A percentile compares a stretch with the other conserved stretches of the same genome.
Conservation (phyloP, 2,113 vertebrate genomes). For the Myocastor coypus region DNA sequence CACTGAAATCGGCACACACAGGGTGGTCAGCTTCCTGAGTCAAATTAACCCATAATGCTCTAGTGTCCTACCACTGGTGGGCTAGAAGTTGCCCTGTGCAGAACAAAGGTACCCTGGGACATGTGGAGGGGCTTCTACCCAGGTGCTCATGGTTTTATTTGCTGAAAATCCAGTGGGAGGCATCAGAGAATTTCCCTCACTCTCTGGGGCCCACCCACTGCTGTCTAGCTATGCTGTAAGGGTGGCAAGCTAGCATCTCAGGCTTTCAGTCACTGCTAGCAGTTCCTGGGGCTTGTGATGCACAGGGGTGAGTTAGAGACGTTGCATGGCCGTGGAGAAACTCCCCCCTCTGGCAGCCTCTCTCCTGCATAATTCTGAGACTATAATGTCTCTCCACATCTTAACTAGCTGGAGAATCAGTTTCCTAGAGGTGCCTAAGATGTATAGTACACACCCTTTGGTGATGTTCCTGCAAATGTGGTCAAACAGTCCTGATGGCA, state of each 20-base stretch:
- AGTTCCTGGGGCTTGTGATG: neutral
- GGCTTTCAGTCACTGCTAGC: neutral
- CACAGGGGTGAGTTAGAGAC: neutral
- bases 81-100: neutral
- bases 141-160: neutral
- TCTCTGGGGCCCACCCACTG: neutral
- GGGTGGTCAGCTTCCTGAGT: neutral
- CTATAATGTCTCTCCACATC: neutral
- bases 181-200: neutral
- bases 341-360: neutral
- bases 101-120: rapidly evolving
- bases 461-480: neutral
- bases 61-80: rapidly evolving
- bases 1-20: neutral
- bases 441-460: neutral
- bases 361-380: neutral
- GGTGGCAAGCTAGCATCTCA: too few species aligned
- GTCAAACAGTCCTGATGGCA: neutral
- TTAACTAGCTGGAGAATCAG: neutral
- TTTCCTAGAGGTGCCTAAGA: rapidly evolving
- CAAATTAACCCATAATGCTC: neutral
- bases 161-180: neutral
- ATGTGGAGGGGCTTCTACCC: rapidly evolving
- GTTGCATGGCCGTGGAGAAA: rapidly evolving
- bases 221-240: too few species aligned